phyloP scores from a whole-genome alignment of 1,140 invertebrate genomes.

The Drosophila tropicalis region DNA sequence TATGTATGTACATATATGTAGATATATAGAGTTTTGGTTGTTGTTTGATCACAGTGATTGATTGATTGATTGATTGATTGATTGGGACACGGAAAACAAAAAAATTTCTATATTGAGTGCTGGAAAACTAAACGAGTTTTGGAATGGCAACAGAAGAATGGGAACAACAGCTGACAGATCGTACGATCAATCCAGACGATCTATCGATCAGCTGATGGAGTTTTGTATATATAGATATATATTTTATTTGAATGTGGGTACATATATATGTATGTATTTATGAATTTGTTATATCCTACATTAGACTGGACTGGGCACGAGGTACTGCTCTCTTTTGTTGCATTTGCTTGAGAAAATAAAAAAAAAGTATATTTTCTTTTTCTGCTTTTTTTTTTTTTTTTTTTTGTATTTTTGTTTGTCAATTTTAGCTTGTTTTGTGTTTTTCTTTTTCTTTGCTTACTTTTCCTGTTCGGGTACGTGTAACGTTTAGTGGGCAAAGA shows the following conservation, averaged over 20 bases:
- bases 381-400: constrained; percentile 12
- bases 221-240: too few relatives aligned
- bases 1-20: too few relatives aligned
- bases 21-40: too few relatives aligned
- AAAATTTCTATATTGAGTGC: background rate
- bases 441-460: constrained; percentile 35
- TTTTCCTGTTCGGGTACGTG: constrained; percentile 41
- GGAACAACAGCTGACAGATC: background rate
- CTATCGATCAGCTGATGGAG: background rate
- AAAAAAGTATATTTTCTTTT: too few relatives aligned
- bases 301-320: constrained; percentile 8
- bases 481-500: constrained; percentile 55
- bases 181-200: background rate
- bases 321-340: constrained; percentile 22
- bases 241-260: background rate
- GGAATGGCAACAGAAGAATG: constrained; percentile 5
- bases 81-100: constrained; percentile 17
- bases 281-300: constrained; percentile 1
- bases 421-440: constrained; percentile 50
- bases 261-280: background rate
- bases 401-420: constrained; percentile 42
- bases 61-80: too few relatives aligned
- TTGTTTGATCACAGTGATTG: constrained; percentile 15
- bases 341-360: constrained; percentile 8
- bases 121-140: constrained; percentile 1